Evolutionary conservation across 2,113 vertebrate genomes (phyloP).

Genomic region (Thomomys bottae): DNA sequence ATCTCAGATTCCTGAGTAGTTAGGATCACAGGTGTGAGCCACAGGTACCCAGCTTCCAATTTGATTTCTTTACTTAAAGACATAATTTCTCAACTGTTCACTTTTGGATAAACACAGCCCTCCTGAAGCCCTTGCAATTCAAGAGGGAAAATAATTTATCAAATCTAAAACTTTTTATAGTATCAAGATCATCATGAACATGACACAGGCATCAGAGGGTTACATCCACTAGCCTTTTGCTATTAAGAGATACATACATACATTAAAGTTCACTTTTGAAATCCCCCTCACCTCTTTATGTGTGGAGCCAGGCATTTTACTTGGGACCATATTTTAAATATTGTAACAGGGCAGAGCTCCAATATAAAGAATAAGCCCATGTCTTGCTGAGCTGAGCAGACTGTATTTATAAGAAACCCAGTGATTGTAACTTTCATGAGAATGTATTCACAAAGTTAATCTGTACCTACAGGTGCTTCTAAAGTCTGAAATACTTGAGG

Average conservation of each 20-base stretch:
- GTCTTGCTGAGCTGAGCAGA: background rate
- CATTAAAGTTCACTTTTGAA: background rate
- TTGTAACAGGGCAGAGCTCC: background rate
- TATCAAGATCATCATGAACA: background rate
- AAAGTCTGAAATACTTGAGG: too few relatives aligned
- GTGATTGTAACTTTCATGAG: background rate
- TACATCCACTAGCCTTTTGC: background rate
- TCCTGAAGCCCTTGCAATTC: background rate
- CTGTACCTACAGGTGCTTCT: too few relatives aligned
- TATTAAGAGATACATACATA: background rate
- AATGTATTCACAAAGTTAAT: background rate
- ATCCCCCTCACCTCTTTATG: too few relatives aligned
- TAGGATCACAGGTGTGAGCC: too few relatives aligned
- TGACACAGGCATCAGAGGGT: background rate
- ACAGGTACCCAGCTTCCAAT: background rate
- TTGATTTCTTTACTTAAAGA: background rate
- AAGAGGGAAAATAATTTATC: background rate
- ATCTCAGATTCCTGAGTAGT: too few relatives aligned
- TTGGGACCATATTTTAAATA: background rate
- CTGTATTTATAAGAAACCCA: background rate
- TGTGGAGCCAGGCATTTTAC: background rate
- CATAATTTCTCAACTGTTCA: constrained; percentile 11
- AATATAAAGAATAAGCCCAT: background rate
- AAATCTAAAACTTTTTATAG: constrained; percentile 25
- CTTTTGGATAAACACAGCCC: background rate